phyloP scores from a whole-genome alignment of 2,113 vertebrate genomes.

The Ciconia maguari region DNA sequence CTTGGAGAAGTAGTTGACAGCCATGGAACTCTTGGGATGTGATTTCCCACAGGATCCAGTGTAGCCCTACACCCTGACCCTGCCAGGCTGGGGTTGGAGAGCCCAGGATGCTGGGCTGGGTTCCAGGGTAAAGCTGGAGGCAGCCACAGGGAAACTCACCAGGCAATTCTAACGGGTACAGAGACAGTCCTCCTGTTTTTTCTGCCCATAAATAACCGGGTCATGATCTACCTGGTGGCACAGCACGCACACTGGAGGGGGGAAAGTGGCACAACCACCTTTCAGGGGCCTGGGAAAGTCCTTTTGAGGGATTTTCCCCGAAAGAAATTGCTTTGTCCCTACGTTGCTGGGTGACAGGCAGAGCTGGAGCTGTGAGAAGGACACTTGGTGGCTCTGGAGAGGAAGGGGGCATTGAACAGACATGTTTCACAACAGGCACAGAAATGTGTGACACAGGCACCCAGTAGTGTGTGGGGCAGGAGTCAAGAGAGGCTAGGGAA shows the following conservation, averaged over 20 bases:
- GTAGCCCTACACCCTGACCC: neutral
- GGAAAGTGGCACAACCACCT: accelerated
- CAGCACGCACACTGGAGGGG: neutral
- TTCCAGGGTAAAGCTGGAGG: neutral
- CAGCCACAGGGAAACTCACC: neutral
- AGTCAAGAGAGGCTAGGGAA: neutral
- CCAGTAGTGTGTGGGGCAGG: too few species aligned
- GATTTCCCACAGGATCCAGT: neutral
- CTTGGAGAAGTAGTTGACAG: neutral
- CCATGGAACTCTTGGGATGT: neutral
- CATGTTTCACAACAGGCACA: accelerated
- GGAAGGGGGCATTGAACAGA: neutral
- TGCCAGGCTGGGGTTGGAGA: neutral
- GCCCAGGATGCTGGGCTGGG: neutral
- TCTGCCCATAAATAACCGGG: neutral
- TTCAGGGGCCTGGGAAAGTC: neutral
- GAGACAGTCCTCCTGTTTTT: neutral
- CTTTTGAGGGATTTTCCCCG: neutral
- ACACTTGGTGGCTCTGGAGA: neutral
- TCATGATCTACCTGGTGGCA: neutral
- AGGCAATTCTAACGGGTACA: neutral
- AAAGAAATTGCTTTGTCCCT: neutral
- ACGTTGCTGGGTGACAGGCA: neutral
- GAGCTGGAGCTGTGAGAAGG: neutral
- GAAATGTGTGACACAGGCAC: neutral